Evolutionary conservation across 2,797 vertebrate species (phyloP).

Genomic region (Myotis pilosus): DNA sequence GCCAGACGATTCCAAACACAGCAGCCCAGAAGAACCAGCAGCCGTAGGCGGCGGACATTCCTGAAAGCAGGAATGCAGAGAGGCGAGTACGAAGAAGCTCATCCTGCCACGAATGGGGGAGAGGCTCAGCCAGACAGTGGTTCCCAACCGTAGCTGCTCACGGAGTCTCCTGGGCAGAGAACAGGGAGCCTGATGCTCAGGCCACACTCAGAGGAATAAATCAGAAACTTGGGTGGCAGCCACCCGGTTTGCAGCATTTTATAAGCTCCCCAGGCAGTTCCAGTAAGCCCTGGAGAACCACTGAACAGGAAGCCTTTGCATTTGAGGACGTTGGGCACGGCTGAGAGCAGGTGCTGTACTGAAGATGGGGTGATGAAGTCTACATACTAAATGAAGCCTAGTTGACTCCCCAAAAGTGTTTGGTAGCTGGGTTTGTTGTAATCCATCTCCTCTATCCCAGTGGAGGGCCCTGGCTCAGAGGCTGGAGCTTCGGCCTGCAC

Average conservation of each 20-base stretch:
- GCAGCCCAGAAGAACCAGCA: not conserved
- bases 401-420: not conserved
- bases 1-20: not conserved
- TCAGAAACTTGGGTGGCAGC: not conserved
- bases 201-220: not conserved
- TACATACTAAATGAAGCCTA: not conserved
- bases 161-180: not conserved
- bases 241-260: not conserved
- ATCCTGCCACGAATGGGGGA: not conserved
- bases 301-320: not conserved
- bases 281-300: not conserved
- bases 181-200: not conserved
- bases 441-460: not conserved
- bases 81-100: not conserved
- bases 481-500: too few species aligned
- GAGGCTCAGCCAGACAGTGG: not conserved
- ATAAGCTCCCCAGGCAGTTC: not conserved
- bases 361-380: not conserved
- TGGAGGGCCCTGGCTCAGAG: too few species aligned
- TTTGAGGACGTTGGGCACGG: not conserved
- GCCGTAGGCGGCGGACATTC: not conserved
- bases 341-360: not conserved
- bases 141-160: not conserved
- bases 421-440: not conserved
- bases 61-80: not conserved